phyloP scores from a whole-genome alignment of 2,888 invertebrate species.

The Acrocera orbiculus region DNA sequence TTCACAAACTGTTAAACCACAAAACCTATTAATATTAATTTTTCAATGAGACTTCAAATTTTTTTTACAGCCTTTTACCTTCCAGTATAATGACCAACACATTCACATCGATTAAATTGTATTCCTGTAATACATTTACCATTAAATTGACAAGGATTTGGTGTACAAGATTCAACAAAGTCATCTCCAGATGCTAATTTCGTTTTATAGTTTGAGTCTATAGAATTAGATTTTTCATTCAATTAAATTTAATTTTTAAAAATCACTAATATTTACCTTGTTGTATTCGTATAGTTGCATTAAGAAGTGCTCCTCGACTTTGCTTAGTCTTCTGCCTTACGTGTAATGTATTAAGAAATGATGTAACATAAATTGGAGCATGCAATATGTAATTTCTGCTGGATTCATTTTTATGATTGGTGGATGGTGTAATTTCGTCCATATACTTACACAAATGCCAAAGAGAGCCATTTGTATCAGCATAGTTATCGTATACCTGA shows the following conservation, averaged over 20 bases:
- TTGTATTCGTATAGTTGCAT: conserved; percentile 43
- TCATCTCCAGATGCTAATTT: conserved; percentile 44
- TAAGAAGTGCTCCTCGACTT: no score
- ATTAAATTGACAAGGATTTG: conserved; percentile 54
- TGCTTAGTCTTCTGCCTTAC: conserved; percentile 38
- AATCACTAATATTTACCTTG: conserved; percentile 28
- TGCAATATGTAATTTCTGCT: conserved; percentile 7
- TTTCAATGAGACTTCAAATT: not conserved
- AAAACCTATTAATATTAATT: conserved; percentile 36
- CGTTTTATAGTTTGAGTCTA: conserved; percentile 44
- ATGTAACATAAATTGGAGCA: conserved; percentile 41
- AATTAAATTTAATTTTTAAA: no score
- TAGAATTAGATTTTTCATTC: conserved; percentile 14
- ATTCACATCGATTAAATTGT: conserved; percentile 44
- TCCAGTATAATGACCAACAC: conserved; percentile 56
- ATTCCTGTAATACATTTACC: conserved; percentile 49
- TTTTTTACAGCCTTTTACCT: conserved; percentile 17
- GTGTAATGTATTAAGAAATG: conserved; percentile 47
- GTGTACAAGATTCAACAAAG: conserved; percentile 48
- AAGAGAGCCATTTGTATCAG: conserved; percentile 49
- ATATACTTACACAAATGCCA: conserved; percentile 43
- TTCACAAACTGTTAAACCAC: conserved; percentile 58
- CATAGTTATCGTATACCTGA: conserved; percentile 48
- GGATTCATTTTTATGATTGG: not conserved
- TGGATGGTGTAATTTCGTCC: conserved; percentile 15